These are phyloP conservation scores for Oasisia sp. DNA, from an alignment of 2,888 invertebrate species.

Conservation along the genomic window DNA sequence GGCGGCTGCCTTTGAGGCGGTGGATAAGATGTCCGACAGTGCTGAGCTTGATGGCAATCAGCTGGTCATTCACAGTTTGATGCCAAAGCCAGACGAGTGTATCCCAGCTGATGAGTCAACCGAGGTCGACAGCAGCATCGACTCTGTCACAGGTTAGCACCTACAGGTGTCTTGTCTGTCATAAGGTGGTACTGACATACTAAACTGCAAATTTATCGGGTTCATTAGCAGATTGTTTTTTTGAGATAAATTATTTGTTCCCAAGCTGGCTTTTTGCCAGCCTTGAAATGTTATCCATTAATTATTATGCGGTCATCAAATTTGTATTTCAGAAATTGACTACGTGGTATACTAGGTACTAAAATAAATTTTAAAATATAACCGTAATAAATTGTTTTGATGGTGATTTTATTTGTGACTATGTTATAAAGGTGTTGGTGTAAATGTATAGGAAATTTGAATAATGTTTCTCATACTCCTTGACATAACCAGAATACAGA, in stretches of 20 bases:
- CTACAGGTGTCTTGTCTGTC: not conserved
- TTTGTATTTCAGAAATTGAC: not conserved
- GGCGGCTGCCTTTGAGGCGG: not conserved
- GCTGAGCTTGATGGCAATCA: not conserved
- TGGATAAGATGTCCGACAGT: not conserved
- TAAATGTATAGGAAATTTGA: not conserved
- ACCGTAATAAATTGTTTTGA: not conserved
- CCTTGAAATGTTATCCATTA: too few relatives aligned
- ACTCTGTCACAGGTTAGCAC: not conserved
- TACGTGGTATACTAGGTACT: not conserved
- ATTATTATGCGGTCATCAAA: not conserved
- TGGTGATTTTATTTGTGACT: not conserved
- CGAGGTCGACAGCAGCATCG: not conserved
- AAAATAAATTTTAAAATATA: not conserved
- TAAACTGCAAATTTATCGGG: not conserved
- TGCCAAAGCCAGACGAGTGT: not conserved
- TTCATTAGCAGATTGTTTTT: too few relatives aligned
- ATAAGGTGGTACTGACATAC: too few relatives aligned
- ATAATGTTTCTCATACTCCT: not conserved
- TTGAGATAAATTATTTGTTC: too few relatives aligned
- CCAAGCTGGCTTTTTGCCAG: too few relatives aligned
- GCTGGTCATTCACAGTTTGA: constrained; percentile 2
- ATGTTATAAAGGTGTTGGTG: not conserved
- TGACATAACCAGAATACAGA: too few relatives aligned
- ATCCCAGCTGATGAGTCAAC: not conserved